A percentile compares a stretch with the other conserved stretches of the same genome.
phyloP scores from a whole-genome alignment of 2,113 vertebrate genomes.

The Erinaceus europaeus region DNA sequence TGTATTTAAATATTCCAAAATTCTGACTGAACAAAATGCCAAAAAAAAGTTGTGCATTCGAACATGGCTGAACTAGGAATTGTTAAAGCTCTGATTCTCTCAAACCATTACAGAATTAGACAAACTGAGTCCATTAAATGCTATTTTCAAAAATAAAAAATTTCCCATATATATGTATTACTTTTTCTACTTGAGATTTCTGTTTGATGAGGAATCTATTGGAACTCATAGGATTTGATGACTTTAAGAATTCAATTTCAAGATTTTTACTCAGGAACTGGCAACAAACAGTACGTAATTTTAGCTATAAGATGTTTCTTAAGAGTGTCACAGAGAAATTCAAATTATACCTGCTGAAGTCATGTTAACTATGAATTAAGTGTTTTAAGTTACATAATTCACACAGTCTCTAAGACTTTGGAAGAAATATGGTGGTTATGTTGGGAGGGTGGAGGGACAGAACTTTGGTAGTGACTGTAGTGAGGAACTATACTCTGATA shows the following conservation, averaged over 20 bases:
- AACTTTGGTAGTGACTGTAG: too few relatives aligned
- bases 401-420: too few relatives aligned
- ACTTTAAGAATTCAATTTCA: background rate
- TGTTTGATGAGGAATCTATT: conserved; percentile 4
- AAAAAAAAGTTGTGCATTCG: too few relatives aligned
- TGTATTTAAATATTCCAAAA: background rate
- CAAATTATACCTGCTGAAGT: background rate
- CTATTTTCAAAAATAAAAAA: background rate
- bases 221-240: background rate
- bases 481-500: too few relatives aligned
- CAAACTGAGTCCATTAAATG: background rate
- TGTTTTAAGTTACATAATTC: background rate
- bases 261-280: background rate
- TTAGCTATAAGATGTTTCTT: background rate
- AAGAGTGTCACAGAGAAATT: background rate
- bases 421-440: too few relatives aligned
- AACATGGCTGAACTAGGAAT: background rate
- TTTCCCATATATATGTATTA: background rate
- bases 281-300: background rate
- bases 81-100: background rate
- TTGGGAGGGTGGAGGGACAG: too few relatives aligned
- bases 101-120: too few relatives aligned
- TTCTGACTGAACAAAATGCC: background rate
- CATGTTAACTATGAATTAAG: background rate
- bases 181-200: background rate